A percentile compares a stretch with the other conserved stretches of the same genome.
Evolutionary conservation across 2,797 vertebrate genomes (phyloP).

Genomic region (Choloepus didactylus): DNA sequence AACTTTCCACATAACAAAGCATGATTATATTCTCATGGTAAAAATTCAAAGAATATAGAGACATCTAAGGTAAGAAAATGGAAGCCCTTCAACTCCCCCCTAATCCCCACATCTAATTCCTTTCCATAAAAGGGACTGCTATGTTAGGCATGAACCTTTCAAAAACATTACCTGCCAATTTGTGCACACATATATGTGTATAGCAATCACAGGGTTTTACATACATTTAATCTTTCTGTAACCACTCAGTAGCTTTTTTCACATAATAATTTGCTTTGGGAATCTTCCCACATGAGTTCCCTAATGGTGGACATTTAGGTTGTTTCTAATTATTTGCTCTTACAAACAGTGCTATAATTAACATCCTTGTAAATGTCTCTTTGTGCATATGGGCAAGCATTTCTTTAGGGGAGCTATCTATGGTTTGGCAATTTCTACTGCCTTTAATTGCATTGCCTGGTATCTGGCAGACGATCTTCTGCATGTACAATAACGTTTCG

Average conservation of each 20-base stretch:
- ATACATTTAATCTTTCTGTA: constrained; percentile 22
- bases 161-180: constrained; percentile 16
- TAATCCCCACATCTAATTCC: constrained; percentile 39
- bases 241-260: constrained; percentile 47
- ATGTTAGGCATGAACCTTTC: background rate
- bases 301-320: constrained; percentile 85
- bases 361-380: constrained; percentile 86
- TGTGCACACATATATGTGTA: background rate
- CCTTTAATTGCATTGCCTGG: constrained; percentile 85
- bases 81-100: constrained; percentile 28
- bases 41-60: constrained; percentile 56
- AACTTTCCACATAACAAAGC: constrained; percentile 48
- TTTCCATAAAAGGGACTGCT: background rate
- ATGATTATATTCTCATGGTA: constrained; percentile 30
- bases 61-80: constrained; percentile 28
- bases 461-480: constrained; percentile 85
- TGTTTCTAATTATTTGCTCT: constrained; percentile 86
- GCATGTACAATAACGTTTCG: constrained; percentile 85
- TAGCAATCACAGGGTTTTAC: background rate
- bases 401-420: constrained; percentile 86
- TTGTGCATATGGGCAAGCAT: constrained; percentile 86
- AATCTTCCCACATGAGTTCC: constrained; percentile 77
- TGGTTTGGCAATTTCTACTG: constrained; percentile 86
- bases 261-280: constrained; percentile 77
- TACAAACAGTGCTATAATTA: constrained; percentile 86